Base-by-base conservation (phyloP, 2,888 invertebrate genomes). In the Drosophila nigritarsus region DNA sequence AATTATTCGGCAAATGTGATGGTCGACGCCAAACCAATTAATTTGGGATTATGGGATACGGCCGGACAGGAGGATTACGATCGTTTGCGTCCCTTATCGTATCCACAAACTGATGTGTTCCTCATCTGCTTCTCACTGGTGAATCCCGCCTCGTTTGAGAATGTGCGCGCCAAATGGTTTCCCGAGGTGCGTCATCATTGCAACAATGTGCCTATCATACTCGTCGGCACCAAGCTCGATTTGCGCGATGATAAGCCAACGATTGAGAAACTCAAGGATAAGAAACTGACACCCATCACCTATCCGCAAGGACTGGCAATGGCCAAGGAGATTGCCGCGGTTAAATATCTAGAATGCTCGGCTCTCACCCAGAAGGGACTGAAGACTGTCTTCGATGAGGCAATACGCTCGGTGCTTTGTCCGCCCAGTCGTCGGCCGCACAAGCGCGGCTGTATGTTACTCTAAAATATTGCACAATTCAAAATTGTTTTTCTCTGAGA, bases 101-200 rank as follows among this genome's bases (percentile, higher is more conserved):
- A 92, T 76, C 92, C 92, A 8, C 92, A 92, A 50, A 92, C 92
- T 0, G 92, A 92, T 75, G 92, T 92, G 0, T 92, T 92, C 32
- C 90, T 92, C 60, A 92, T 92, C 58, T 92, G 92, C 56, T 92
- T 92, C 73, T 92, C 92, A 30, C 82, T 92, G 82, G 92, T 92
- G 0, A 92, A 92, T 78, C 92, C 92, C 38, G 92, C 92, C 53
- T 92, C 92, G 24, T 92, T 92, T 63, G 92, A 92, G 83, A 92
- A 92, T 65, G 92, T 92, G 9, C 91, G 92, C 42, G 92, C 92
- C 73, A 92, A 92, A 78, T 92, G 92, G 92, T 92, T 90, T 75
- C 92, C 92, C 20, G 92, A 92, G 78, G 92, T 92, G 65, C 92
- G 92, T 75, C 92, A 92, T 75, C 92, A 92, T 56, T 92, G 92